Percentiles rank a stretch among this genome's conserved stretches.
Evolutionary conservation across 1,140 invertebrate species (phyloP).

Genomic region (Pararge aegeria): DNA sequence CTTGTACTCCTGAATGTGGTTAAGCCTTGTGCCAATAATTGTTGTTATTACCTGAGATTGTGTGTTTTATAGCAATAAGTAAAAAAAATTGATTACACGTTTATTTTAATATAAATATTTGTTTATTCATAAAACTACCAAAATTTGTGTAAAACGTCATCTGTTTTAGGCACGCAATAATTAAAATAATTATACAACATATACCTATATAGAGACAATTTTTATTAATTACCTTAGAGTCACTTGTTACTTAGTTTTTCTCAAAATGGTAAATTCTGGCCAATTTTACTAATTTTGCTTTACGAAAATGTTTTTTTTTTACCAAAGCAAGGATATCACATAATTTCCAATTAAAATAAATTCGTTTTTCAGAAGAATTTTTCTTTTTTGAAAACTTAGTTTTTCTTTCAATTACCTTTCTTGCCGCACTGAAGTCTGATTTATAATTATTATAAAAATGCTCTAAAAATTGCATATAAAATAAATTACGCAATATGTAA

Average conservation of each 20-base stretch:
- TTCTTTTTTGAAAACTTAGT: too few relatives aligned
- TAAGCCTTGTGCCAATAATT: conserved; percentile 47
- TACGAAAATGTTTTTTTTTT: too few relatives aligned
- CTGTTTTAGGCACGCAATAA: not conserved
- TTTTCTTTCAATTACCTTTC: too few relatives aligned
- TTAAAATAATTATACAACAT: too few relatives aligned
- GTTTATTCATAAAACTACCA: not conserved
- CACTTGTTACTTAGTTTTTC: not conserved
- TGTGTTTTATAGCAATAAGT: conserved; percentile 31
- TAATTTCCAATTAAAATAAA: too few relatives aligned
- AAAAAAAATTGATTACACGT: not conserved
- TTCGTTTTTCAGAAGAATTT: too few relatives aligned
- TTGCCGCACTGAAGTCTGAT: conserved; percentile 26
- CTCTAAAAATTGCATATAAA: not conserved
- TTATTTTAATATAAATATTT: not conserved
- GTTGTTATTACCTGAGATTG: conserved; percentile 15
- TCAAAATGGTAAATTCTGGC: not conserved
- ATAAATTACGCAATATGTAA: not conserved
- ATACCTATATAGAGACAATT: too few relatives aligned
- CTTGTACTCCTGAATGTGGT: conserved; percentile 27
- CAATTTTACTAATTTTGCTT: not conserved
- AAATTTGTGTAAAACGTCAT: conserved; percentile 4
- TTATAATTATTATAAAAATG: not conserved
- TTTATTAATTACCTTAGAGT: not conserved
- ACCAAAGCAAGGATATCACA: too few relatives aligned